A percentile compares a stretch with the other conserved stretches of the same genome.
Evolutionary conservation across 2,888 invertebrate species (phyloP).

Genomic region (Nephrotoma guestfalica): DNA sequence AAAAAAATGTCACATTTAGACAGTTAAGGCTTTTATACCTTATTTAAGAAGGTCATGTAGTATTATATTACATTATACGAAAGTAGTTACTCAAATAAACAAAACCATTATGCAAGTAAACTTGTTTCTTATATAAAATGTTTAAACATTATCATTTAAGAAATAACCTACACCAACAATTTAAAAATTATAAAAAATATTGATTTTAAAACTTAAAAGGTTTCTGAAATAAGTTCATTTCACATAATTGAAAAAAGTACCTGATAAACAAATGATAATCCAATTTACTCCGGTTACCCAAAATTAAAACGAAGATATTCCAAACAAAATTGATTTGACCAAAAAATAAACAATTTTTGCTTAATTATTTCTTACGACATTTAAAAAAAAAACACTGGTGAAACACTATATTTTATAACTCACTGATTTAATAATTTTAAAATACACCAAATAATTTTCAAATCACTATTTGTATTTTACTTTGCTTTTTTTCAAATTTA

Average conservation of each 20-base stretch:
- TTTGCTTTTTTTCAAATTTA: neutral
- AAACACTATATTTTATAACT: neutral
- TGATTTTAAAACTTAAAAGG: neutral
- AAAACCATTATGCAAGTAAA: too few species aligned
- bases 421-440: neutral
- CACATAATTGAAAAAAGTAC: neutral
- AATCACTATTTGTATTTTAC: neutral
- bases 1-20: too few species aligned
- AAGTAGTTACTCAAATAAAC: too few species aligned
- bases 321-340: neutral
- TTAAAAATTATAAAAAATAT: neutral
- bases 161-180: neutral
- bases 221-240: neutral
- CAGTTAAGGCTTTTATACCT: too few species aligned
- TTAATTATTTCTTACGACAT: neutral
- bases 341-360: neutral
- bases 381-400: neutral
- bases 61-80: too few species aligned
- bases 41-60: too few species aligned
- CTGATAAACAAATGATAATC: neutral
- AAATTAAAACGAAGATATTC: neutral
- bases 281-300: neutral
- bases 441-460: neutral
- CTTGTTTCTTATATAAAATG: neutral
- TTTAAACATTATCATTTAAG: neutral